These are phyloP conservation scores for Microctonus brassicae DNA, from an alignment of 2,888 invertebrate genomes.

Conservation along the genomic window DNA sequence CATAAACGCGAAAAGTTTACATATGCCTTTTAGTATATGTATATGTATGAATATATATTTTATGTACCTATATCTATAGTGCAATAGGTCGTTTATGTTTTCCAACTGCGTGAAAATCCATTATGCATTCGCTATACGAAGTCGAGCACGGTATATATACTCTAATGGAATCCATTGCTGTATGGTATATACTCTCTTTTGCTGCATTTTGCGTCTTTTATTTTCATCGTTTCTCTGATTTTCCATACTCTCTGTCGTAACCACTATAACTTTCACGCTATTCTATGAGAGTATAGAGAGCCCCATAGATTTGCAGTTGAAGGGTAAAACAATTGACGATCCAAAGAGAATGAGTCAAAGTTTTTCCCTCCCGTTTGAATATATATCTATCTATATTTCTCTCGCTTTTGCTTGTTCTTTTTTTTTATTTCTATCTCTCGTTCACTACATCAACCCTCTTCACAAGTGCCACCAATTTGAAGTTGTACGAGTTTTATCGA, in stretches of 20 bases:
- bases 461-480: constrained; percentile 21
- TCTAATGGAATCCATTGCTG: constrained; percentile 43
- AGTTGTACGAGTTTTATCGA: constrained; percentile 30
- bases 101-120: constrained; percentile 45
- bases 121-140: constrained; percentile 45
- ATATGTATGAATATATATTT: neutral
- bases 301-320: neutral
- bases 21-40: neutral
- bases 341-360: constrained; percentile 3
- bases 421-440: neutral
- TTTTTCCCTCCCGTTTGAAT: neutral
- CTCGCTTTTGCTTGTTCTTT: neutral
- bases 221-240: too few species aligned
- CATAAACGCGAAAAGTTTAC: constrained; percentile 11
- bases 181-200: constrained; percentile 8
- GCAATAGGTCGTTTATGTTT: constrained; percentile 40
- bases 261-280: neutral
- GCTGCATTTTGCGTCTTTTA: constrained; percentile 16
- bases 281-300: neutral
- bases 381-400: neutral
- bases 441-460: neutral
- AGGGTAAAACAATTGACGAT: constrained; percentile 2
- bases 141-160: constrained; percentile 31
- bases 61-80: constrained; percentile 12
- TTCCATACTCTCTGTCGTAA: neutral